These are phyloP conservation scores for Fissipunctia ypsillon DNA, from an alignment of 2,888 invertebrate species.

Conservation along the genomic window DNA sequence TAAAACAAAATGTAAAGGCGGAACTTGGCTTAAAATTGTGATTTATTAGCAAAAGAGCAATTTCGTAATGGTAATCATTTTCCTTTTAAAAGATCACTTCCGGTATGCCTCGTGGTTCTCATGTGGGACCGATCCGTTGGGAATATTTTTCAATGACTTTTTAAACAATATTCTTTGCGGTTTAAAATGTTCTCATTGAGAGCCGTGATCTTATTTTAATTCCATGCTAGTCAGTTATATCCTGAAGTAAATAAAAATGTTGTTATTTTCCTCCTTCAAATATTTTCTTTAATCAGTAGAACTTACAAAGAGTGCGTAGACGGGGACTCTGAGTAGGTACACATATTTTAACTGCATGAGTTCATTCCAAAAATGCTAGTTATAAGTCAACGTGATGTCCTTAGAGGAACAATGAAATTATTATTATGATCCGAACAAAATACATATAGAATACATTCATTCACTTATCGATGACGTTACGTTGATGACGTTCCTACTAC, in stretches of 20 bases:
- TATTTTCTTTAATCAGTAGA: background rate
- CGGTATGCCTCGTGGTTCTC: slow-evolving; percentile 16
- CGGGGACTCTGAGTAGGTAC: no score
- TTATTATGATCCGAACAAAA: background rate
- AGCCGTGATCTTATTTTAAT: background rate
- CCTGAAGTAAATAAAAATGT: background rate
- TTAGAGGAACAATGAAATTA: background rate
- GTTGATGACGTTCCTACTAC: background rate
- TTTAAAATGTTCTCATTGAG: background rate
- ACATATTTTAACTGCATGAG: no score
- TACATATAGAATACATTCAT: no score
- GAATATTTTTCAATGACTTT: slow-evolving; percentile 7
- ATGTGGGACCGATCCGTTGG: slow-evolving; percentile 32
- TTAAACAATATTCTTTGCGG: slow-evolving; percentile 9
- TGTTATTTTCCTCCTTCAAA: background rate
- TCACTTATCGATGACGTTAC: background rate
- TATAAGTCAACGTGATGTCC: background rate
- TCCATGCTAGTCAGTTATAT: background rate
- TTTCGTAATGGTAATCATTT: slow-evolving; percentile 28
- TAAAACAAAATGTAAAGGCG: slow-evolving; percentile 4
- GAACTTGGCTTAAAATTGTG: slow-evolving; percentile 13
- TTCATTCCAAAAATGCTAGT: background rate
- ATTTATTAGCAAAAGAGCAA: slow-evolving; percentile 36
- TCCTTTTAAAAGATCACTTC: slow-evolving; percentile 24
- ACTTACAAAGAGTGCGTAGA: background rate